Conservation (phyloP, 2,113 vertebrate species). For the Cavia porcellus region DNA sequence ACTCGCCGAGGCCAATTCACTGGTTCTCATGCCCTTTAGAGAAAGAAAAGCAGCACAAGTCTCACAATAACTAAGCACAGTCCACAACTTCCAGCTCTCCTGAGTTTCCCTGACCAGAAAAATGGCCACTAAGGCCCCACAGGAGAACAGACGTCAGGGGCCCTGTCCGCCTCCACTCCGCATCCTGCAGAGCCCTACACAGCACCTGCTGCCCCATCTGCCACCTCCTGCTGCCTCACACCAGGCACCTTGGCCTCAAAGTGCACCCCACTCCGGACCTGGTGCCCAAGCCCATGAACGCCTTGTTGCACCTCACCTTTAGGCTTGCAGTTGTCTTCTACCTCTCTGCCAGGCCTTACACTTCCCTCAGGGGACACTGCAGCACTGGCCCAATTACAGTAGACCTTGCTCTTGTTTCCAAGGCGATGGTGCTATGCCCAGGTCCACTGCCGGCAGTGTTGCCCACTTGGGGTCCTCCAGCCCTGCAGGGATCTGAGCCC, state of each 20-base stretch:
- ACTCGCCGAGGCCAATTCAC: background rate
- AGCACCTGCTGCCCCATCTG: too few species aligned
- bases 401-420: background rate
- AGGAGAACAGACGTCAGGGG: background rate
- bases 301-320: background rate
- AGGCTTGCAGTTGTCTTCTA: background rate
- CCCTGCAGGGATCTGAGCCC: background rate
- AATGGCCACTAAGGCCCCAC: accelerated
- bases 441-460: background rate
- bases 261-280: too few species aligned
- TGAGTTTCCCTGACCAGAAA: background rate
- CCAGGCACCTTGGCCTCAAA: too few species aligned
- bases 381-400: background rate
- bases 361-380: background rate
- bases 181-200: too few species aligned
- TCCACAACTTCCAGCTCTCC: background rate
- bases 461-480: background rate
- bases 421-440: background rate
- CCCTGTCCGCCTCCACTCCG: too few species aligned
- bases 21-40: background rate
- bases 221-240: too few species aligned
- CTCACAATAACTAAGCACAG: background rate
- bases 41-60: background rate
- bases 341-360: background rate
- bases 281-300: too few species aligned